Percentiles rank a stretch among this genome's conserved stretches.
Conservation (phyloP, 2,797 vertebrate species). For the Pagetopsis macropterus region DNA sequence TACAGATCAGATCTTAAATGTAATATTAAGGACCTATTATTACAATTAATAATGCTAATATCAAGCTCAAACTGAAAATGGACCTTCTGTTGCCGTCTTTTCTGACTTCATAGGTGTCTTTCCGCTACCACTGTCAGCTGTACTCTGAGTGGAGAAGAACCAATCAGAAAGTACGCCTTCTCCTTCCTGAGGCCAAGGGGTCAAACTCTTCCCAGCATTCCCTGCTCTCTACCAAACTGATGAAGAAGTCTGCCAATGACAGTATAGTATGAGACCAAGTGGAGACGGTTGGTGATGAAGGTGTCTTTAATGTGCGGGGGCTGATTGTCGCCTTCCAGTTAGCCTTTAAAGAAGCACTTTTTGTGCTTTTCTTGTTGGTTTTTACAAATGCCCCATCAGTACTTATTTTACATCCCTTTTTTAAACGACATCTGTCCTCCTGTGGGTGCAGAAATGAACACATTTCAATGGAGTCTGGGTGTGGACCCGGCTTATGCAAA, state of each 20-base stretch:
- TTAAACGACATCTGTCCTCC: slow-evolving; percentile 12
- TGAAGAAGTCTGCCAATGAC: slow-evolving; percentile 90
- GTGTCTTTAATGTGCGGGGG: slow-evolving; percentile 49
- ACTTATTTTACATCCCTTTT: slow-evolving; percentile 27
- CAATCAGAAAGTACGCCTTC: slow-evolving; percentile 93
- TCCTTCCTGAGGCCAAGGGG: slow-evolving; percentile 86
- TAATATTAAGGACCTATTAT: not conserved
- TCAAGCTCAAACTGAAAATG: not conserved
- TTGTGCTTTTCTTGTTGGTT: slow-evolving; percentile 49
- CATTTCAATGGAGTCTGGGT: slow-evolving; percentile 17
- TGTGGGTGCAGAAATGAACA: slow-evolving; percentile 15
- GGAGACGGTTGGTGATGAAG: not conserved
- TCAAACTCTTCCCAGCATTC: slow-evolving; percentile 86
- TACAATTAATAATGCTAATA: not conserved
- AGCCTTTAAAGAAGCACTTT: slow-evolving; percentile 60
- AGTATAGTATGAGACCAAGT: slow-evolving; percentile 89
- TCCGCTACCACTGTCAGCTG: slow-evolving; percentile 97
- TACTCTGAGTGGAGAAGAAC: slow-evolving; percentile 97
- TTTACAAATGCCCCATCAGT: slow-evolving; percentile 10
- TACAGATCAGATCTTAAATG: not conserved
- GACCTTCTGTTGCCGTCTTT: not conserved
- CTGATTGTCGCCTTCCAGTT: slow-evolving; percentile 38
- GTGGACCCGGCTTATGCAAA: slow-evolving; percentile 45
- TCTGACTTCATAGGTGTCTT: slow-evolving; percentile 86
- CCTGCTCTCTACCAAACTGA: slow-evolving; percentile 87